These are phyloP conservation scores for Dasysyrphus albostriatus DNA, from an alignment of 2,888 invertebrate species.

Conservation along the genomic window DNA sequence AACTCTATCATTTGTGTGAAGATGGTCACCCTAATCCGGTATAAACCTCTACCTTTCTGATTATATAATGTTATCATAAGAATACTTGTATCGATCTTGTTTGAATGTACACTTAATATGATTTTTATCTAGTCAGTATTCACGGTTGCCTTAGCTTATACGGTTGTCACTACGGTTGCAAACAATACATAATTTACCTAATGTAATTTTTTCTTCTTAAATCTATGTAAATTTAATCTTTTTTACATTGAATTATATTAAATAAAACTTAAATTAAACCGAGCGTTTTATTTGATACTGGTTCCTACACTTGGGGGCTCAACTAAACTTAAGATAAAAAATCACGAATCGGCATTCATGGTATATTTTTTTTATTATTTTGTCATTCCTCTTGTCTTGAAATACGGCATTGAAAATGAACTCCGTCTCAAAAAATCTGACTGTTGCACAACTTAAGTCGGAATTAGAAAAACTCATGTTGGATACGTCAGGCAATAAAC, in stretches of 20 bases:
- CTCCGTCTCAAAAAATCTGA: background rate
- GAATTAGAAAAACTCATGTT: constrained; percentile 1
- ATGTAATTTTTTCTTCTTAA: too few relatives aligned
- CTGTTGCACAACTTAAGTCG: constrained; percentile 4
- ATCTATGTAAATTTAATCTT: too few relatives aligned
- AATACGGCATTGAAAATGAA: background rate
- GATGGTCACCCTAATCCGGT: too few relatives aligned
- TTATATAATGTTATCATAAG: too few relatives aligned
- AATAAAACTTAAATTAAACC: background rate
- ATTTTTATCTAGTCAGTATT: too few relatives aligned
- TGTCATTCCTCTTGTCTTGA: background rate
- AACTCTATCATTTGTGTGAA: too few relatives aligned
- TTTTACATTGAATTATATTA: constrained; percentile 1
- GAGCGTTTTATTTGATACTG: background rate
- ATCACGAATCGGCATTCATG: background rate
- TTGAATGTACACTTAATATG: too few relatives aligned
- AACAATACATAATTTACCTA: too few relatives aligned
- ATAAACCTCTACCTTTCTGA: too few relatives aligned
- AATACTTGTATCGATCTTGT: too few relatives aligned
- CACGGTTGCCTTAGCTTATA: too few relatives aligned
- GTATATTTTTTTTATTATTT: background rate
- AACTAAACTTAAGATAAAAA: background rate
- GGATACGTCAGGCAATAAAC: constrained; percentile 3
- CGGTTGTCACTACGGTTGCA: too few relatives aligned
- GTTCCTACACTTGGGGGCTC: constrained; percentile 1